Evolutionary conservation across 2,113 vertebrate species (phyloP).

Genomic region (Regulus satrapa): DNA sequence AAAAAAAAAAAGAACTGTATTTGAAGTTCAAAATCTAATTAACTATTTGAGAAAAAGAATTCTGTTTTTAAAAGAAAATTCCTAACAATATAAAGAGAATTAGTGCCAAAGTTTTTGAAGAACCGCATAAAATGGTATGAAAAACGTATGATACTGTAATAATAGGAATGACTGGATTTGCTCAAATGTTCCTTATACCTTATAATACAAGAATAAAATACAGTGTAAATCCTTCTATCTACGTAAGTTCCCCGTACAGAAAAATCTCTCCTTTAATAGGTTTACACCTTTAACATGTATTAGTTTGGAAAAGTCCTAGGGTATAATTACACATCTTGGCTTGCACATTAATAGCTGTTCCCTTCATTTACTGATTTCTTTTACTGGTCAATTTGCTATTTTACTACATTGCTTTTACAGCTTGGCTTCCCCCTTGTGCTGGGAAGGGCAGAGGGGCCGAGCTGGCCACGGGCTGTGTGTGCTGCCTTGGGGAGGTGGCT

Average conservation of each 20-base stretch:
- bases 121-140: constrained; percentile 20
- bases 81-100: constrained; percentile 54
- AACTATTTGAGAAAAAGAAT: constrained; percentile 58
- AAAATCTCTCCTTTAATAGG: constrained; percentile 66
- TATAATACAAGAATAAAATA: constrained; percentile 63
- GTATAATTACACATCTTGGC: constrained; percentile 61
- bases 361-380: constrained; percentile 66
- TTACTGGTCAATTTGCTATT: constrained; percentile 62
- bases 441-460: not conserved
- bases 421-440: not conserved
- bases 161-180: constrained; percentile 63
- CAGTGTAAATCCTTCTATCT: constrained; percentile 63
- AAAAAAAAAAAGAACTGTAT: constrained; percentile 38
- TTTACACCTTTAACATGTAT: constrained; percentile 66
- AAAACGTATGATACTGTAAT: constrained; percentile 52
- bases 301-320: constrained; percentile 62
- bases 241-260: constrained; percentile 52
- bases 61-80: constrained; percentile 57
- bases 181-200: constrained; percentile 50
- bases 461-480: not conserved
- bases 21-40: constrained; percentile 66
- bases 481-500: not conserved
- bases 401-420: constrained; percentile 13
- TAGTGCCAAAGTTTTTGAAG: constrained; percentile 61
- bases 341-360: constrained; percentile 63